A percentile compares a stretch with the other conserved stretches of the same genome.
These are phyloP conservation scores for Perizoma flavofasciatum DNA, from an alignment of 2,888 invertebrate species.

Conservation along the genomic window DNA sequence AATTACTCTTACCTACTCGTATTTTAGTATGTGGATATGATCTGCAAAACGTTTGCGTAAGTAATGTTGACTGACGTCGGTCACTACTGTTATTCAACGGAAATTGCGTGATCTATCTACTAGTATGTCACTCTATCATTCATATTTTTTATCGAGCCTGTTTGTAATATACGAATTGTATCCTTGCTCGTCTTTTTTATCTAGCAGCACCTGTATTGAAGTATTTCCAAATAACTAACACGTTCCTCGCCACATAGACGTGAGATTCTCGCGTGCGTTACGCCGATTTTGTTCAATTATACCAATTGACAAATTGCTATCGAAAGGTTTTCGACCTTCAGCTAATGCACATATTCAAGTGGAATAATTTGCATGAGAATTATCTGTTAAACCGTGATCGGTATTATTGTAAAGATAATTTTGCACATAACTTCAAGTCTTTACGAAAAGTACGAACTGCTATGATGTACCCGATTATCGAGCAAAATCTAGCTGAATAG, in stretches of 20 bases:
- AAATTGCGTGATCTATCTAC: constrained; percentile 22
- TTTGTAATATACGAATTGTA: not conserved
- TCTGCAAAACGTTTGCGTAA: not conserved
- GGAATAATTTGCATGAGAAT: constrained; percentile 40
- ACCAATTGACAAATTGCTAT: constrained; percentile 60
- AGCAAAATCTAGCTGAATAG: too few species aligned
- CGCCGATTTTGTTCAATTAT: constrained; percentile 57
- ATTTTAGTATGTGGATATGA: not conserved
- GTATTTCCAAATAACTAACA: constrained; percentile 38
- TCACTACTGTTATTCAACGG: constrained; percentile 5
- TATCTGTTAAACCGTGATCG: constrained; percentile 15
- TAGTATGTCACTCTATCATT: not conserved
- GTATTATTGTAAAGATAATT: not conserved
- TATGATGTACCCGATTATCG: too few species aligned
- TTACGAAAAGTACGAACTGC: too few species aligned
- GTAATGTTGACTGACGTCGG: too few species aligned
- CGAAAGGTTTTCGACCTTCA: constrained; percentile 63
- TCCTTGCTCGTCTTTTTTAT: not conserved
- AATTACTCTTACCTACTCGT: too few species aligned
- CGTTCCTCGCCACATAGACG: constrained; percentile 39
- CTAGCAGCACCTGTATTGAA: constrained; percentile 8
- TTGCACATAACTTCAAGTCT: not conserved
- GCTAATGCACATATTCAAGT: constrained; percentile 38
- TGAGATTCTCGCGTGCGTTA: constrained; percentile 58
- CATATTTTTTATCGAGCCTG: constrained; percentile 1